Base-by-base conservation (phyloP, 2,888 invertebrate species). In the Parthenolecanium corni region DNA sequence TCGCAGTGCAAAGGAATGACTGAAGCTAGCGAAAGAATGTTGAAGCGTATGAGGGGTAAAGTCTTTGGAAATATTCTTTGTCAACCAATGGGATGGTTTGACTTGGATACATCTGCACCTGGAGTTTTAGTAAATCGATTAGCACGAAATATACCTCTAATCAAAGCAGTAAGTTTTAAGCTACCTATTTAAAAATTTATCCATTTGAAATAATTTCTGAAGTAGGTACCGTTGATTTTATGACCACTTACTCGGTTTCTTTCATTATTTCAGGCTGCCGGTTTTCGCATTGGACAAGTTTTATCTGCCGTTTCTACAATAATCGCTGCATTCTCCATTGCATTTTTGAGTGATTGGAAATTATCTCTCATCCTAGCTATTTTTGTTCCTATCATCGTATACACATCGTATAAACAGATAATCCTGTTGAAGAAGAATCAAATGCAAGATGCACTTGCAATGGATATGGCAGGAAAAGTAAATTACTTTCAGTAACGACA, bases 51-150 rank as follows among this genome's bases (percentile, higher is more conserved):
- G 24, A 69, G 78, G 14, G 65, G 72, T 12, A 69, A 72, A 65
- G 71, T 75, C 2, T 76, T 76, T 65, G 66, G 67, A n/a, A 75
- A 74, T 64, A 71, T 77, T 46, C 65, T 77, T 16, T 65, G 72
- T 4, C 74, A 74, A 68, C 71, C 75, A 36, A 71, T 74, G 16
- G 71, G 71, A 3, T 76, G 75, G 72, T 76, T 75, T 66, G 76
- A 76, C 67, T 66, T 71, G 52, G 70, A 72, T 2, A 67, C 68
- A 5, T 72, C 73, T 65, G 70, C 73, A 2, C 69, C 72, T 24
- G 74, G 75, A 9, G 74, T 72, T 65, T 66, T 74, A 40, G 70
- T 72, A 24, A 74, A 74, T 0, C 68, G 73, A 24, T 68, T 76
- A 23, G 74, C 76, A 6, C 70, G 74, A 31, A 76, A 76, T 68